These are phyloP conservation scores for Maylandia zebra DNA, from an alignment of 2,113 vertebrate species.

Conservation along the genomic window DNA sequence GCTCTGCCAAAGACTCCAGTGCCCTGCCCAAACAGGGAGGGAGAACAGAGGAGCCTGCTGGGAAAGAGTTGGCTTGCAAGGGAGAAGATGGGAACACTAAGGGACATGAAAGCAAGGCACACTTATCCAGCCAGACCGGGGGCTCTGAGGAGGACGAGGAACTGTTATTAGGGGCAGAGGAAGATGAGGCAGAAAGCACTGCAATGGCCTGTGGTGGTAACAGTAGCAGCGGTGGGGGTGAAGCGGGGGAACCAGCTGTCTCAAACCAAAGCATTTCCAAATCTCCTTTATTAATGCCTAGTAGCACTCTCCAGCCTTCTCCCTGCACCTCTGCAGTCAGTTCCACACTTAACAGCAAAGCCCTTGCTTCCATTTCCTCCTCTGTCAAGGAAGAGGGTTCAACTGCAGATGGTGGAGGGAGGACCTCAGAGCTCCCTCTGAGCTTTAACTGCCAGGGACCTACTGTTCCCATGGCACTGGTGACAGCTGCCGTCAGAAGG, in stretches of 20 bases:
- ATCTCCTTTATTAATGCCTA: conserved; percentile 99
- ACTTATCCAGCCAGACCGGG: conserved; percentile 66
- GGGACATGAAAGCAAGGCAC: conserved; percentile 57
- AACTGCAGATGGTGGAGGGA: conserved; percentile 82
- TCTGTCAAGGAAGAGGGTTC: conserved; percentile 85
- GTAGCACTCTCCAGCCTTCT: conserved; percentile 93
- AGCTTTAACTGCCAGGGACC: conserved; percentile 99
- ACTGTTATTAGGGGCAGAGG: conserved; percentile 84
- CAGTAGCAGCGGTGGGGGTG: conserved; percentile 73
- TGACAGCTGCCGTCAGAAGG: conserved; percentile 81
- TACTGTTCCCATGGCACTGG: conserved; percentile 67
- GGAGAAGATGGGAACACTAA: conserved; percentile 72
- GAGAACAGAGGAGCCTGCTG: conserved; percentile 72
- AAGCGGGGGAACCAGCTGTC: conserved; percentile 92
- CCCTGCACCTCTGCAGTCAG: conserved; percentile 76
- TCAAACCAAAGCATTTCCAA: conserved; percentile 99
- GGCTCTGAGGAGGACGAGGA: conserved; percentile 86
- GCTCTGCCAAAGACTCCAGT: conserved; percentile 87
- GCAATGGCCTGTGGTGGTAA: conserved; percentile 77
- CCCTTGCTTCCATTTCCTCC: conserved; percentile 88
- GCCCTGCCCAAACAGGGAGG: conserved; percentile 70
- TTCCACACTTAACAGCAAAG: conserved; percentile 77
- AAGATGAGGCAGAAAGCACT: conserved; percentile 80
- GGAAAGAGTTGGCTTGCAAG: conserved; percentile 76
- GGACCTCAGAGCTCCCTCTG: conserved; percentile 82